phyloP scores from a whole-genome alignment of 2,888 invertebrate species.

The Bombylius discolor region DNA sequence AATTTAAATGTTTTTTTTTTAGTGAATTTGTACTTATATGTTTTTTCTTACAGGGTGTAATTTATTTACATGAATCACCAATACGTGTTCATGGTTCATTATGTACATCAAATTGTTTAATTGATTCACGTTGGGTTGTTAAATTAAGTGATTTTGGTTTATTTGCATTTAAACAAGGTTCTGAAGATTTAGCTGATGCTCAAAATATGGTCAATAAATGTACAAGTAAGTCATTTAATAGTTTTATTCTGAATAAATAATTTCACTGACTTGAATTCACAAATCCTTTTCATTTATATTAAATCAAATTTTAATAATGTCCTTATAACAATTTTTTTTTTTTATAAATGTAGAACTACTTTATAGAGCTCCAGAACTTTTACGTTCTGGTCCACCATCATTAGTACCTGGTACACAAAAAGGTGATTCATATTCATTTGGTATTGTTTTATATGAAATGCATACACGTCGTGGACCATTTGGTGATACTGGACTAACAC shows the following conservation, averaged over 20 bases:
- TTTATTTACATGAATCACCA: constrained; percentile 78
- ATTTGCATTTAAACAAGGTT: constrained; percentile 69
- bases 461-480: constrained; percentile 78
- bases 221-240: constrained; percentile 47
- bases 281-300: no score
- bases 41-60: constrained; percentile 56
- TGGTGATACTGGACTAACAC: constrained; percentile 53
- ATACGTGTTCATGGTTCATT: constrained; percentile 77
- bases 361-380: constrained; percentile 70
- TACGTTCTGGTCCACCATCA: constrained; percentile 40
- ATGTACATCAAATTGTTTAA: constrained; percentile 81
- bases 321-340: not conserved
- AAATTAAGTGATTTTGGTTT: constrained; percentile 87
- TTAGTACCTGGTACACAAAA: constrained; percentile 49
- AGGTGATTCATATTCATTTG: constrained; percentile 78
- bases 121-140: constrained; percentile 90
- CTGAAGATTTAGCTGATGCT: constrained; percentile 51
- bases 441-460: constrained; percentile 76
- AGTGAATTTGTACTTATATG: not conserved
- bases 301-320: no score
- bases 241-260: no score
- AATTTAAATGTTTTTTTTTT: no score
- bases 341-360: constrained; percentile 45
- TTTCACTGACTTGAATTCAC: no score
- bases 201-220: constrained; percentile 46